Percentiles rank a stretch among this genome's conserved stretches.
Conservation (phyloP, 2,888 invertebrate species). For the Spicauda simplicius region DNA sequence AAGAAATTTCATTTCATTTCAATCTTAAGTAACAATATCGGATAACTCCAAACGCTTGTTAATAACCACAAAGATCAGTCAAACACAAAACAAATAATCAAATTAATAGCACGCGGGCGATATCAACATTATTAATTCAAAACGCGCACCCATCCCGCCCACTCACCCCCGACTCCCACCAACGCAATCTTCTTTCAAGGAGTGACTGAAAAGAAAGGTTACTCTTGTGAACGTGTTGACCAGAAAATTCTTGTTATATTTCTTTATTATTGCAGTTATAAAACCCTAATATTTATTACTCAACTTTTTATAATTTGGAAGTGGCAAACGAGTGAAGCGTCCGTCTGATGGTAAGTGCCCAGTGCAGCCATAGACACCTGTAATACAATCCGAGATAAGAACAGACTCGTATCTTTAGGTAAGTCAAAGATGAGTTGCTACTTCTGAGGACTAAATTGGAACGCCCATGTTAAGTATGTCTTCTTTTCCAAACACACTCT, state of each 20-base stretch:
- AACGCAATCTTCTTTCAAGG: conserved; percentile 60
- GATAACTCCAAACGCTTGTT: conserved; percentile 38
- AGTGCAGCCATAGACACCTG: too few species aligned
- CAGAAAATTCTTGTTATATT: conserved; percentile 38
- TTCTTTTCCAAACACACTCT: too few species aligned
- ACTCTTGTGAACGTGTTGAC: conserved; percentile 39
- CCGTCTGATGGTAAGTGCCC: too few species aligned
- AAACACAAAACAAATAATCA: conserved; percentile 77
- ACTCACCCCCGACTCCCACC: conserved; percentile 46
- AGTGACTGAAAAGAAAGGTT: conserved; percentile 54
- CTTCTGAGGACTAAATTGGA: too few species aligned
- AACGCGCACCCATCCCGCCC: conserved; percentile 52
- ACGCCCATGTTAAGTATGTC: too few species aligned
- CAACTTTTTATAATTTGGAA: too few species aligned
- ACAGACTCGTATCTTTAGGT: too few species aligned
- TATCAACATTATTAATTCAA: conserved; percentile 85
- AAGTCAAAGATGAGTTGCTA: too few species aligned
- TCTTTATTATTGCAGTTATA: conserved; percentile 1
- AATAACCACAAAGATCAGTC: conserved; percentile 52
- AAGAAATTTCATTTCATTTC: too few species aligned
- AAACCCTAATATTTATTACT: too few species aligned
- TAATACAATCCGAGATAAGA: too few species aligned
- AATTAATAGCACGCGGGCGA: conserved; percentile 79
- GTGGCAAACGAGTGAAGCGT: too few species aligned
- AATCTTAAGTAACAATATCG: background rate